A percentile compares a stretch with the other conserved stretches of the same genome.
Conservation (phyloP, 2,888 invertebrate species). For the Iphiclides podalirius region DNA sequence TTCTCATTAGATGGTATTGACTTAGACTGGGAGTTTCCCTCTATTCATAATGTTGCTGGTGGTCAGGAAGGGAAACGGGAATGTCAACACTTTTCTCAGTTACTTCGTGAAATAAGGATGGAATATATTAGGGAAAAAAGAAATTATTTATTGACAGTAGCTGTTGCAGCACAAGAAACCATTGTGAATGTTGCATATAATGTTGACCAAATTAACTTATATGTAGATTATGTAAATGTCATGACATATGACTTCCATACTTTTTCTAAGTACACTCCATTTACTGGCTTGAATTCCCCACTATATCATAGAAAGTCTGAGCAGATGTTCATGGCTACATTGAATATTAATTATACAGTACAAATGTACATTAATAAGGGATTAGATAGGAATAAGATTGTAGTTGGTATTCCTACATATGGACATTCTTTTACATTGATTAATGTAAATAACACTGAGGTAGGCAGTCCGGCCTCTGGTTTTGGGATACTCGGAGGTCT, state of each 20-base stretch:
- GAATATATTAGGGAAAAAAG: constrained; percentile 82
- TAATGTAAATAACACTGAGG: constrained; percentile 82
- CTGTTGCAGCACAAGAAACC: constrained; percentile 88
- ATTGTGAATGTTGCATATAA: constrained; percentile 90
- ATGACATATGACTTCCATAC: constrained; percentile 96
- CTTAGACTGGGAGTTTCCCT: constrained; percentile 94
- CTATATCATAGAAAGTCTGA: constrained; percentile 83
- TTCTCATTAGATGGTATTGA: constrained; percentile 85
- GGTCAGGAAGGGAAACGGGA: constrained; percentile 61
- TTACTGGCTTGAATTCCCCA: constrained; percentile 92
- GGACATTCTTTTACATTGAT: constrained; percentile 88
- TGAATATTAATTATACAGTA: constrained; percentile 91
- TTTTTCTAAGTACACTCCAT: constrained; percentile 86
- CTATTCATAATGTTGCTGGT: constrained; percentile 53
- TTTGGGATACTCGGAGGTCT: constrained; percentile 83
- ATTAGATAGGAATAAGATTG: constrained; percentile 87
- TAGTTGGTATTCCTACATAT: constrained; percentile 93
- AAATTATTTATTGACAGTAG: constrained; percentile 84
- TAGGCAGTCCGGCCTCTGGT: constrained; percentile 86
- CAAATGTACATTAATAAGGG: constrained; percentile 88
- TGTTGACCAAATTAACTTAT: constrained; percentile 87
- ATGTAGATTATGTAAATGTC: constrained; percentile 91
- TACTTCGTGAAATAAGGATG: constrained; percentile 85
- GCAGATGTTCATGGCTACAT: constrained; percentile 82
- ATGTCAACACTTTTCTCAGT: constrained; percentile 86